These are phyloP conservation scores for Cheirogaleus major DNA, from an alignment of 2,797 vertebrate genomes.

Conservation along the genomic window DNA sequence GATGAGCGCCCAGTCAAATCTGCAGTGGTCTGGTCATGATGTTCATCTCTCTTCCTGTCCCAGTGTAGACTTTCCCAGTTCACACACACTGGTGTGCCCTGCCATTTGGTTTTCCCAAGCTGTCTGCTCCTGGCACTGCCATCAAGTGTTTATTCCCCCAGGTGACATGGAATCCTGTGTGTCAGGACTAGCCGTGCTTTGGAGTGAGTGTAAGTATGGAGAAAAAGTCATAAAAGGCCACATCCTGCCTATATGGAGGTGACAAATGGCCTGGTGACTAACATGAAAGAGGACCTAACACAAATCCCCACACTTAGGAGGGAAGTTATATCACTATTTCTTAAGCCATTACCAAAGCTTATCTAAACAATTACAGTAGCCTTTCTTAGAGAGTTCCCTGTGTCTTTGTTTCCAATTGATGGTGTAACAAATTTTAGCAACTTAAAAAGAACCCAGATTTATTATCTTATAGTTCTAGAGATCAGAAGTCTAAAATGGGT, in stretches of 20 bases:
- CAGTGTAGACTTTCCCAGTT: not conserved
- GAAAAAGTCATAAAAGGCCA: not conserved
- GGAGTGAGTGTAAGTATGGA: not conserved
- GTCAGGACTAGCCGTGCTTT: constrained; percentile 18
- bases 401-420: not conserved
- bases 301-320: not conserved
- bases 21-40: accelerated
- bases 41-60: not conserved
- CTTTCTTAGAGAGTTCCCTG: not conserved
- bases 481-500: not conserved
- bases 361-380: not conserved
- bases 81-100: not conserved
- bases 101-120: not conserved
- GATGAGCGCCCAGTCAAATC: not conserved
- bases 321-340: not conserved
- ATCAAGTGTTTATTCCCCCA: not conserved
- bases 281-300: not conserved
- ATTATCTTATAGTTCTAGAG: not conserved
- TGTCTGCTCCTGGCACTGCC: not conserved
- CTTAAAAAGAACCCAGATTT: not conserved
- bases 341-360: not conserved
- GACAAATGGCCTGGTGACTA: not conserved
- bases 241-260: not conserved
- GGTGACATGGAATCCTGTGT: not conserved
- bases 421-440: not conserved